Evolutionary conservation across 2,888 invertebrate genomes (phyloP), one percentile per base, ranked within the genome.

Genomic region (Ophion slaviceki): DNA sequence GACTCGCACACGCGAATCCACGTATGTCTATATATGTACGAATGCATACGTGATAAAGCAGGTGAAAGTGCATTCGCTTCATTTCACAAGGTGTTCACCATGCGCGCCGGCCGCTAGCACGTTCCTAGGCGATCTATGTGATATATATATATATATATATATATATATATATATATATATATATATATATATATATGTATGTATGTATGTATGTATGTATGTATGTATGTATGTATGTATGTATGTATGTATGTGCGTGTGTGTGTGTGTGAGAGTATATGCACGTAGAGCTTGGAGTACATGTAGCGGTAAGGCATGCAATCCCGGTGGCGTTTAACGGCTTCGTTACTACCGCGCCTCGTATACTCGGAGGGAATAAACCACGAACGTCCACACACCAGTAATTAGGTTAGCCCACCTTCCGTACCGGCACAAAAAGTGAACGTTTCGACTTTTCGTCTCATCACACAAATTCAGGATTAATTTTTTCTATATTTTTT

Each of bases 31-130:
- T 28, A 32, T 47, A 59, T 36, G 64, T 24, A 24, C 14, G 32
- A 40, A 32, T 47, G 61, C 28, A 20, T 24, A 79, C 70, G 47
- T 81, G 74, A 57, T 67, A 61, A 77, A 80, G 57, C 84, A 84
- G 92, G 92, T 91, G 92, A 92, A 92, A 92, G 92, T 92, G 90
- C 91, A 92, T 90, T 91, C 80, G 90, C 90, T 91, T 91, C 90
- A 90, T 90, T 92, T 91, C 90, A 90, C 90, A 90, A 91, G 89
- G 83, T 87, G 87, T 80, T 88, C 82, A 77, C 79, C 68, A 84
- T 81, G 67, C 68, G 68, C 24, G 53, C 82, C 67, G 62, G 14
- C 28, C 71, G 14, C 67, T 45, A 70, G 76, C 78, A 70, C 78
- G 86, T 81, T 84, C 80, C 86, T 87, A 80, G 68, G 61, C 84